Evolutionary conservation across 2,113 vertebrate species (phyloP), one percentile per base, ranked within the genome.

Genomic region (Tetrax tetrax): DNA sequence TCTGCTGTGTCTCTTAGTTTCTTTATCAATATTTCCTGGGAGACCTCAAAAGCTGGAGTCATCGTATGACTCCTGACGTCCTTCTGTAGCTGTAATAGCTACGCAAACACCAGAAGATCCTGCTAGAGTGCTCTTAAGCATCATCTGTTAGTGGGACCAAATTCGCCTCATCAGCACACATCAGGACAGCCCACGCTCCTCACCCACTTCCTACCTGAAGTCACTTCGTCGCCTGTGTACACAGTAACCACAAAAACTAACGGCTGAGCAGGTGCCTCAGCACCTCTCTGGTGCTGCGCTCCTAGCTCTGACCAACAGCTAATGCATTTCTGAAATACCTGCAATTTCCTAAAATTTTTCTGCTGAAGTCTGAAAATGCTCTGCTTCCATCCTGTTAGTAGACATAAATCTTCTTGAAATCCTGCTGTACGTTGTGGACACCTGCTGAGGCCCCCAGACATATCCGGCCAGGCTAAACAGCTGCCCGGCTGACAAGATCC

Each of bases 141-240:
- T 16, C 37, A 53, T 51, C 22, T 64, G n/a, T 33, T 41, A 47
- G 29, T 6, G 9, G 59, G 37, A 84, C 22, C 33, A 74, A 89
- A 43, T 21, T 28, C 1, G 1, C 19, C 37, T 29, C 22, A 8
- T 6, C 16, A 41, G 29, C 47, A 50, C 0, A 0, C 33, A 64
- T 29, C 54, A 56, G 21, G 33, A 24, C 21, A 75, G 61, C 43
- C 33, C 35, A 72, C 1, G 0, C 4, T 48, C 47, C 31, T 60
- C 35, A 45, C 12, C 33, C 25, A 21, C 13, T 25, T 65, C 25
- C 76, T 25, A 37, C 37, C 17, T 38, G 22, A 65, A 20, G 35
- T n/a, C 24, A 22, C 17, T 54, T 48, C 54, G 64, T 28, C 12
- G 1, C 2, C 0, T 6, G 35, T 17, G 28, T 23, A 38, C 38